These are phyloP conservation scores for Rhopalosiphum nymphaeae DNA, from an alignment of 2,888 invertebrate species.

Conservation along the genomic window DNA sequence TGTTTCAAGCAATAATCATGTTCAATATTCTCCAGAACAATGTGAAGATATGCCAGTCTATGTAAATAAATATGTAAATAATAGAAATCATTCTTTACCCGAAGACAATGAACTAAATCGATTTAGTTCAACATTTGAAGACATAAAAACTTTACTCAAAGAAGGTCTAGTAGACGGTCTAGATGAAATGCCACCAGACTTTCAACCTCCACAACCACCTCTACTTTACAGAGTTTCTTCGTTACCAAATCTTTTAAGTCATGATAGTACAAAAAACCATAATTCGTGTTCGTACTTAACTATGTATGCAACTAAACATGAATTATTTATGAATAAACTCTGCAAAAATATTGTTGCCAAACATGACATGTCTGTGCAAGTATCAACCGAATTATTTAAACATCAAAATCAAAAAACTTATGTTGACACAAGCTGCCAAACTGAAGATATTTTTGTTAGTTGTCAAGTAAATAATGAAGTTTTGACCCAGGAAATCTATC, in stretches of 20 bases:
- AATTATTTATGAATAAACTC: constrained; percentile 59
- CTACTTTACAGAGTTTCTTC: constrained; percentile 79
- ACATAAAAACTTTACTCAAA: constrained; percentile 80
- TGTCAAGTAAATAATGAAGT: constrained; percentile 19
- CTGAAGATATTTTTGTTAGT: constrained; percentile 61
- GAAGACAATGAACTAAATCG: constrained; percentile 75
- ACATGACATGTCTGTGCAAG: constrained; percentile 66
- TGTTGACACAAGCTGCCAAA: constrained; percentile 65
- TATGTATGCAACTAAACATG: constrained; percentile 60
- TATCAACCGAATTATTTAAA: constrained; percentile 66
- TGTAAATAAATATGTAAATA: constrained; percentile 43
- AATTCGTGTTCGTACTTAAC: constrained; percentile 62
- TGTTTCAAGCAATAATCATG: constrained; percentile 14
- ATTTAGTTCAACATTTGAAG: constrained; percentile 83
- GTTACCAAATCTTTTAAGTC: constrained; percentile 74
- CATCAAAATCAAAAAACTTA: constrained; percentile 65
- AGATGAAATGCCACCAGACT: constrained; percentile 73
- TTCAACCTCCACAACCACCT: constrained; percentile 74
- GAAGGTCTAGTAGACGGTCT: constrained; percentile 77
- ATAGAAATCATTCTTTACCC: constrained; percentile 52
- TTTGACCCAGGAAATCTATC: not conserved
- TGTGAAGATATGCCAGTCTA: not conserved
- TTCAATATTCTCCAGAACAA: constrained; percentile 34
- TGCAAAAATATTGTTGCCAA: constrained; percentile 62
- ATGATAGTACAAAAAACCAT: constrained; percentile 65